A percentile compares a stretch with the other conserved stretches of the same genome.
phyloP scores from a whole-genome alignment of 2,113 vertebrate species.

The Paramormyrops kingsleyae region DNA sequence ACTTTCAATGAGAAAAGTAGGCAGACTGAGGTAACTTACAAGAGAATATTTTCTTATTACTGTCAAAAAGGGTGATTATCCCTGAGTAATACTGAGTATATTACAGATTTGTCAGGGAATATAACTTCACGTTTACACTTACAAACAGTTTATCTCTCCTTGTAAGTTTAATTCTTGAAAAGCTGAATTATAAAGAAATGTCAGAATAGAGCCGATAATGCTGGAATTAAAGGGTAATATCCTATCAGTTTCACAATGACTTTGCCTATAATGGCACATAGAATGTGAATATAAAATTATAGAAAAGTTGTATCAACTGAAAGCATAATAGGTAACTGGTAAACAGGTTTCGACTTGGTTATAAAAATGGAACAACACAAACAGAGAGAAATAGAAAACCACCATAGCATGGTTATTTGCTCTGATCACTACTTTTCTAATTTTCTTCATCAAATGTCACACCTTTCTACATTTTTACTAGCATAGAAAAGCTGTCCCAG shows the following conservation, averaged over 20 bases:
- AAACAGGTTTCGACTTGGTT: not conserved
- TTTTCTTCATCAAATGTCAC: not conserved
- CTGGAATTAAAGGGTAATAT: not conserved
- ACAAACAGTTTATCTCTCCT: slow-evolving; percentile 18
- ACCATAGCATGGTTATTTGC: not conserved
- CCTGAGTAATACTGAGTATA: slow-evolving; percentile 39
- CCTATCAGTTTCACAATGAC: not conserved
- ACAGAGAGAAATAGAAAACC: not conserved
- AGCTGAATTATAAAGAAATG: not conserved
- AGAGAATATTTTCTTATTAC: slow-evolving; percentile 40
- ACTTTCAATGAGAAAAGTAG: slow-evolving; percentile 1
- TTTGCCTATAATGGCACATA: not conserved
- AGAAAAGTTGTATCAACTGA: not conserved
- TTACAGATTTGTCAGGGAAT: slow-evolving; percentile 41
- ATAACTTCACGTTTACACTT: slow-evolving; percentile 36
- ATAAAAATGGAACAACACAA: not conserved
- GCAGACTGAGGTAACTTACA: slow-evolving; percentile 21
- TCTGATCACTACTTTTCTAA: not conserved
- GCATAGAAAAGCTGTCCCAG: not conserved
- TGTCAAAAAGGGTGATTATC: slow-evolving; percentile 37
- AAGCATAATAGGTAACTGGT: not conserved
- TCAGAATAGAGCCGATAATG: not conserved
- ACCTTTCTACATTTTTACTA: not conserved
- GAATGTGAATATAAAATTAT: not conserved
- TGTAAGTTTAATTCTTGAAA: slow-evolving; percentile 19